A percentile compares a stretch with the other conserved stretches of the same genome.
Evolutionary conservation across 2,888 invertebrate species (phyloP).

Genomic region (Thysanoteuthis rhombus): DNA sequence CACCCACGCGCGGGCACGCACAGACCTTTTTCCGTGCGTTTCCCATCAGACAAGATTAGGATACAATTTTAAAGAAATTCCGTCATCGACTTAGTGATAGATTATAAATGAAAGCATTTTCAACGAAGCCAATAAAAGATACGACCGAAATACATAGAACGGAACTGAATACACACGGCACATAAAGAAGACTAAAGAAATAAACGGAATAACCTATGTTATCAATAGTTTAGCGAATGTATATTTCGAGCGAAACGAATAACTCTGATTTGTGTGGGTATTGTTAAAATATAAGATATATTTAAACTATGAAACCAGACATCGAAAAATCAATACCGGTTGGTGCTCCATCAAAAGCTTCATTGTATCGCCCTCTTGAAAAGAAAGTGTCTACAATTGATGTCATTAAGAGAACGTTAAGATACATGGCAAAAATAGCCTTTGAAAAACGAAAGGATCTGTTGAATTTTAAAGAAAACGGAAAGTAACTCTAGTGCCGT

Average conservation of each 20-base stretch:
- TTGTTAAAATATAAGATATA: constrained; percentile 12
- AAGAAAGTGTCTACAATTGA: not conserved
- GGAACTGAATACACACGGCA: not conserved
- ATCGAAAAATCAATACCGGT: not conserved
- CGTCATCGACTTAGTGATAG: not conserved
- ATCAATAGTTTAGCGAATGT: not conserved
- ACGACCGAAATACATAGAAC: not conserved
- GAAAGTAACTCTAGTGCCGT: not conserved
- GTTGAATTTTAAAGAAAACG: not conserved
- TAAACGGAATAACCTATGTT: not conserved
- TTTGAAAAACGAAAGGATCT: not conserved
- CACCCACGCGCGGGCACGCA: no score
- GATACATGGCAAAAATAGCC: not conserved
- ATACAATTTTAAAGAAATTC: no score
- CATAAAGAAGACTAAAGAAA: not conserved
- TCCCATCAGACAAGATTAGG: no score
- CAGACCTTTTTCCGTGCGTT: no score
- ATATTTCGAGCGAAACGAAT: not conserved
- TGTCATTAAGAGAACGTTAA: not conserved
- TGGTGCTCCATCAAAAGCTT: not conserved
- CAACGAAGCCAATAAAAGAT: not conserved
- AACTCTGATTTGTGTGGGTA: not conserved
- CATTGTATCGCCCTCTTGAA: not conserved
- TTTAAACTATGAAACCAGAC: not conserved
- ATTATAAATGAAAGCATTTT: not conserved